Conservation (phyloP, 2,797 vertebrate genomes). For the Argentina silus region DNA sequence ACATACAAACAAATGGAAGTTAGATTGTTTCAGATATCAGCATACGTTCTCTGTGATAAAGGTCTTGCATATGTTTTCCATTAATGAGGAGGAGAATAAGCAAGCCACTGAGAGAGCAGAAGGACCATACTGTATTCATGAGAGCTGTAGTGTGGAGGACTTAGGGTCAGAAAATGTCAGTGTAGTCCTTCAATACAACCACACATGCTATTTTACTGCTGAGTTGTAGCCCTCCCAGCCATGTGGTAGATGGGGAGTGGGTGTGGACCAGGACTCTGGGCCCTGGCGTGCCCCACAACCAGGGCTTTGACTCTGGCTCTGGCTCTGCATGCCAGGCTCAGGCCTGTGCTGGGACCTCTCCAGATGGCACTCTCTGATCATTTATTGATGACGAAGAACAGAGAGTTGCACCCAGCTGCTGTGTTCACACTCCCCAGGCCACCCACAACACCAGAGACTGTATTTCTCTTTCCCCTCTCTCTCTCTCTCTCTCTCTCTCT, state of each 20-base stretch:
- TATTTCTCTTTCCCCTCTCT: not conserved
- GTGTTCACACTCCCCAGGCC: conserved; percentile 62
- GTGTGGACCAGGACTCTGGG: conserved; percentile 2
- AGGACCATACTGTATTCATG: not conserved
- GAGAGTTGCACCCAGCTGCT: conserved; percentile 73
- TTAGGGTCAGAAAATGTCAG: conserved; percentile 2
- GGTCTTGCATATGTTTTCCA: conserved; percentile 20
- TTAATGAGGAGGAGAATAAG: not conserved
- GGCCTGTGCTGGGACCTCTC: conserved; percentile 57
- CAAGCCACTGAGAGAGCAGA: not conserved
- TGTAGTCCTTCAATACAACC: not conserved
- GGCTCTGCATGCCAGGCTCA: conserved; percentile 32
- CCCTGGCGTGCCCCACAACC: not conserved
- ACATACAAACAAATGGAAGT: not conserved
- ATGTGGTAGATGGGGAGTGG: not conserved
- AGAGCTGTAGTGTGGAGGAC: not conserved
- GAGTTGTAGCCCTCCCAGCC: not conserved
- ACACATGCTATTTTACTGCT: not conserved
- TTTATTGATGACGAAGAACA: conserved; percentile 77
- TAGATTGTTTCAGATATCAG: conserved; percentile 30
- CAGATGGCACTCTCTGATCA: conserved; percentile 78
- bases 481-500: not conserved
- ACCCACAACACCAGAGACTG: conserved; percentile 56
- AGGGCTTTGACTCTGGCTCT: conserved; percentile 34
- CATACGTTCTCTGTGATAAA: not conserved